Percentiles rank a stretch among this genome's conserved stretches.
Conservation (phyloP, 2,113 vertebrate species). For the Eleginops maclovinus region DNA sequence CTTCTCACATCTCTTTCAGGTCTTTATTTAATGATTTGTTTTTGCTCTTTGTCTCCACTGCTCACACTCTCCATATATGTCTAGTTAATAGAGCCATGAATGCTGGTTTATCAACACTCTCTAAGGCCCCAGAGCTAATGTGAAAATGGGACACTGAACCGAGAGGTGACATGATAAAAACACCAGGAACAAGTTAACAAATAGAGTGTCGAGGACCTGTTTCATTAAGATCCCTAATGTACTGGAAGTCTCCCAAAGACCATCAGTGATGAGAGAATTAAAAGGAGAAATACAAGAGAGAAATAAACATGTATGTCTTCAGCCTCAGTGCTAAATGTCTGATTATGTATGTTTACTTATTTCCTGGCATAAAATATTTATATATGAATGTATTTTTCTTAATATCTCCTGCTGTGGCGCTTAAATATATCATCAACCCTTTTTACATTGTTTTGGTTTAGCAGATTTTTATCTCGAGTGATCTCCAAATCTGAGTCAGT, state of each 20-base stretch:
- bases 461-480: constrained; percentile 32
- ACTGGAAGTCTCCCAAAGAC: constrained; percentile 33
- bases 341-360: constrained; percentile 19
- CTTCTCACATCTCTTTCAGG: constrained; percentile 28
- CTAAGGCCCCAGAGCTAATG: constrained; percentile 33
- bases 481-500: constrained; percentile 45
- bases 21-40: constrained; percentile 44
- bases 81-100: constrained; percentile 63
- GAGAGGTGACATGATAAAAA: constrained; percentile 44
- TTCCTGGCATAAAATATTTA: constrained; percentile 27
- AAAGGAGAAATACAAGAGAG: background rate
- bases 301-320: background rate
- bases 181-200: constrained; percentile 32
- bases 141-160: constrained; percentile 37
- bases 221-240: constrained; percentile 30
- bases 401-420: background rate
- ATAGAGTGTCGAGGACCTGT: constrained; percentile 6
- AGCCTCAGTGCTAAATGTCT: background rate
- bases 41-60: constrained; percentile 38
- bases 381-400: background rate
- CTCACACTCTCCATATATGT: constrained; percentile 28
- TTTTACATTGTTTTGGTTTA: constrained; percentile 30
- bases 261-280: background rate
- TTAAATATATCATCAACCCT: constrained; percentile 19
- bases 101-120: constrained; percentile 47